Evolutionary conservation across 2,797 vertebrate genomes (phyloP), one percentile per base, ranked within the genome.

Genomic region (Lagocephalus sceleratus): DNA sequence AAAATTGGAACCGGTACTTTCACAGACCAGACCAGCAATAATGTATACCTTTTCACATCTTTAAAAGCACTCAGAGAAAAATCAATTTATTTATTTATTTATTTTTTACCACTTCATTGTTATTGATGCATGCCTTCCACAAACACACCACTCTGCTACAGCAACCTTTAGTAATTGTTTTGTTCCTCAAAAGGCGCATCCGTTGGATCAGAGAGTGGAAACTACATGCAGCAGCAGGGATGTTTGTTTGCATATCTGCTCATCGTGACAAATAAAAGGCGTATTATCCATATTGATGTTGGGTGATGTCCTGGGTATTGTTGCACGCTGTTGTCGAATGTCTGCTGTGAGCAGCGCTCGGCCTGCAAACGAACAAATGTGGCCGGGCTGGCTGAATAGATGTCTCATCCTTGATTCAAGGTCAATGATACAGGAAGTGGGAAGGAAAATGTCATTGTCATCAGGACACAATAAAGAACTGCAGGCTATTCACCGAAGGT

Each of bases 381-480:
- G 14, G 26, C 48, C 11, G 11, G 22, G 47, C 6, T 1, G 2
- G 32, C 21, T 77, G 60, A 79, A 79, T 72, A 26, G 51, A 57
- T 35, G 43, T 35, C 44, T 46, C 41, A 61, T 59, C 56, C 51
- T 49, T 44, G 22, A 58, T 58, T 53, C 25, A 47, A 51, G 65
- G 63, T 50, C 56, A 61, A 17, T 52, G 54, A 57, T 60, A 49
- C 54, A 51, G 40, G 60, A 63, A 65, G 68, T 41, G 60, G 61
- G 26, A 39, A 52, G 0, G 17, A 47, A 39, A 47, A 60, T 47
- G 62, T 65, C 56, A 66, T 81, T 81, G 73, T 82, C 60, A 38
- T n/a, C 2, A 5, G 46, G 14, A 73, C 60, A 63, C 77, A 63
- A 57, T 51, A 54, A 32, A 25, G 20, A 61, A 53, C 52, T 54